phyloP scores from a whole-genome alignment of 2,888 invertebrate species.

The Pachycephus smyrnensis region DNA sequence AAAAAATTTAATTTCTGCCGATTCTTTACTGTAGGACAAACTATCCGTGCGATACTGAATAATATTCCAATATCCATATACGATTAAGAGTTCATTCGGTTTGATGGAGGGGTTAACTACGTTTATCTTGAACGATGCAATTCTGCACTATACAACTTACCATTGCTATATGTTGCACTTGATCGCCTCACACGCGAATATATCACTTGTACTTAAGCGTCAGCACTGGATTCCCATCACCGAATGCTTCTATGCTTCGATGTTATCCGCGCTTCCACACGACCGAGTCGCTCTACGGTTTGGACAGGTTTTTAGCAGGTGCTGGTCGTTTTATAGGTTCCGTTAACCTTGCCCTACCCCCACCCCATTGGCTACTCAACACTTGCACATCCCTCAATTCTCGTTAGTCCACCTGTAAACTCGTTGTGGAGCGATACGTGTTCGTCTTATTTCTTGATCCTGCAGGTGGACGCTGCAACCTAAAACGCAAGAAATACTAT shows the following conservation, averaged over 20 bases:
- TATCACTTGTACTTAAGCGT: constrained; percentile 5
- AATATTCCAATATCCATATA: background rate
- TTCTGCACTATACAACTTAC: background rate
- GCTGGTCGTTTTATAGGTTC: constrained; percentile 56
- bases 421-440: background rate
- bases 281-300: constrained; percentile 43
- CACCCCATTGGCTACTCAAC: constrained; percentile 23
- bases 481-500: background rate
- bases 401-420: constrained; percentile 2
- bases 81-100: background rate
- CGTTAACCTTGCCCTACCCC: constrained; percentile 54
- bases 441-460: background rate
- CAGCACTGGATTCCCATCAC: constrained; percentile 14
- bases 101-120: background rate
- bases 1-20: background rate
- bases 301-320: constrained; percentile 47
- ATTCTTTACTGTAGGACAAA: background rate
- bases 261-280: constrained; percentile 31
- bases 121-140: background rate
- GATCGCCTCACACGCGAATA: constrained; percentile 3
- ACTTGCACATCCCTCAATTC: constrained; percentile 8
- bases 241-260: constrained; percentile 10
- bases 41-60: background rate
- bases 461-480: background rate
- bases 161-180: background rate